Evolutionary conservation across 2,113 vertebrate species (phyloP).

Genomic region (Eptesicus fuscus): DNA sequence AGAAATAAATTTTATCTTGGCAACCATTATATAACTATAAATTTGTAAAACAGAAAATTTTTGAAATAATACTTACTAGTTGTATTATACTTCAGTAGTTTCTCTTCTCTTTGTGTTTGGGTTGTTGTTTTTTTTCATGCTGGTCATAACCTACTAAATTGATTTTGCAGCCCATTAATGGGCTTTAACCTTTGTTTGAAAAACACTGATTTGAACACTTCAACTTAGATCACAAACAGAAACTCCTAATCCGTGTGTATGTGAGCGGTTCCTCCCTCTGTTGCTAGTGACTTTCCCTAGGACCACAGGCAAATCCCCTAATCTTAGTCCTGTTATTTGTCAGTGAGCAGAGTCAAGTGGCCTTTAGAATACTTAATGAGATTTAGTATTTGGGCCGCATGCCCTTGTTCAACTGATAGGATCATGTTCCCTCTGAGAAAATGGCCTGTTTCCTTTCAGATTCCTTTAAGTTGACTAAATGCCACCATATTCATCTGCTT

Average conservation of each 20-base stretch:
- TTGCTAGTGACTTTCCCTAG: neutral
- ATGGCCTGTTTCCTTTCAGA: constrained; percentile 22
- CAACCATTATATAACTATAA: neutral
- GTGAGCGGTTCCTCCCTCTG: neutral
- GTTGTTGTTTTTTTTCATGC: neutral
- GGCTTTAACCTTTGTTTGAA: neutral
- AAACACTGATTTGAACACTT: constrained; percentile 10
- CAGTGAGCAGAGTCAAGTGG: neutral
- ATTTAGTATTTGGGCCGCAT: neutral
- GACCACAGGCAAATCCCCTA: neutral
- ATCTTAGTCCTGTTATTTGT: neutral
- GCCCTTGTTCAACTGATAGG: neutral
- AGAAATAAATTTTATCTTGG: neutral
- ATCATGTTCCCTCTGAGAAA: constrained; percentile 28
- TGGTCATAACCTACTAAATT: neutral
- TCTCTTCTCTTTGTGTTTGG: neutral
- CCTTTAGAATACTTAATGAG: constrained; percentile 39
- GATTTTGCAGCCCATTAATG: neutral
- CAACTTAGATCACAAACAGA: neutral
- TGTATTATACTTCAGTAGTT: neutral
- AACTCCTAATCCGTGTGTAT: neutral
- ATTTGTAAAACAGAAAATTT: neutral
- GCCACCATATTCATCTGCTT: neutral
- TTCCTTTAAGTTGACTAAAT: constrained; percentile 14
- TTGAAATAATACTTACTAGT: neutral